Evolutionary conservation across 1,140 invertebrate species (phyloP).

Genomic region (Drosophila trapezifrons): DNA sequence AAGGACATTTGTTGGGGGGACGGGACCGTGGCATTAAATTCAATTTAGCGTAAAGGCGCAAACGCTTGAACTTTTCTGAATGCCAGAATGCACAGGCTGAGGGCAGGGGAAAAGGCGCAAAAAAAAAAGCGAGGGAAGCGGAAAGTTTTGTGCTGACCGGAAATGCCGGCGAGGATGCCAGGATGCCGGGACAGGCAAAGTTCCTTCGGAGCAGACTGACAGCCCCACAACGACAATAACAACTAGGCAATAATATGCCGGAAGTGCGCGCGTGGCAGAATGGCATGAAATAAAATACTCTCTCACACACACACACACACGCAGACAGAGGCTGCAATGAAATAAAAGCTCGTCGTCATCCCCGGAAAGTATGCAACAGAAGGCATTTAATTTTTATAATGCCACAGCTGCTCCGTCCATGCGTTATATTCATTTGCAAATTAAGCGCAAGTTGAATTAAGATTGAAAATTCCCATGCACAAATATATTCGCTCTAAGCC

Average conservation of each 20-base stretch:
- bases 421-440: conserved; percentile 39
- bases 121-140: conserved; percentile 18
- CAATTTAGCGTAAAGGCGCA: conserved; percentile 80
- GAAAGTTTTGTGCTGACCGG: conserved; percentile 71
- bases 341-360: conserved; percentile 30
- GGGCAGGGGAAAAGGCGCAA: conserved; percentile 28
- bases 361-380: conserved; percentile 66
- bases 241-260: conserved; percentile 72
- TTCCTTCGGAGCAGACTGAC: conserved; percentile 52
- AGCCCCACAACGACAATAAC: conserved; percentile 32
- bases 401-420: conserved; percentile 28
- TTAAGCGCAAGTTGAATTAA: conserved; percentile 54
- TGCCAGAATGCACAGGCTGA: conserved; percentile 30
- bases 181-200: conserved; percentile 54
- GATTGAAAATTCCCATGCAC: conserved; percentile 31
- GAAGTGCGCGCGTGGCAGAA: conserved; percentile 72
- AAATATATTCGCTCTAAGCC: neutral
- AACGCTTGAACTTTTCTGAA: conserved; percentile 68
- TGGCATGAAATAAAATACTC: conserved; percentile 59
- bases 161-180: conserved; percentile 61
- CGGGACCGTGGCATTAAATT: conserved; percentile 65
- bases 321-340: conserved; percentile 39
- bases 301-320: conserved; percentile 14
- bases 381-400: conserved; percentile 60
- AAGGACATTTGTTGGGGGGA: conserved; percentile 48